phyloP scores from a whole-genome alignment of 37 sponge, comb jelly and placozoan species.

The Beroe ovata region DNA sequence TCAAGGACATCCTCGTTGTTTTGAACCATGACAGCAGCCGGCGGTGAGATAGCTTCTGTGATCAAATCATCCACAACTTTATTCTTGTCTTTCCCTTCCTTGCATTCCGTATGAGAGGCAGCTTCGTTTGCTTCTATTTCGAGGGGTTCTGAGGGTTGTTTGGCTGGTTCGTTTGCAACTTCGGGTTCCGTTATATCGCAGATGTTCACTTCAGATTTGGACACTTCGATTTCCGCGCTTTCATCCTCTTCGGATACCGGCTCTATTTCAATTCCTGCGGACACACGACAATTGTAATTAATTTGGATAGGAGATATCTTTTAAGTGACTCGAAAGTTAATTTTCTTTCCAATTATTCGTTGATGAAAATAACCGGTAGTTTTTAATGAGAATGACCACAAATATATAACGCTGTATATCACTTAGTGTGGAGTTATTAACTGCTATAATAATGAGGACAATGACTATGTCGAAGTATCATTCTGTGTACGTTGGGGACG shows the following conservation, averaged over 20 bases:
- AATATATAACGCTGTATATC: too few species aligned
- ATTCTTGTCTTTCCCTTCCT: not conserved
- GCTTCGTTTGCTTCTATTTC: not conserved
- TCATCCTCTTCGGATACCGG: constrained; percentile 42
- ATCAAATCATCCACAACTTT: constrained; percentile 14
- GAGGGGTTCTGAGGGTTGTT: not conserved
- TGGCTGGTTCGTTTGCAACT: not conserved
- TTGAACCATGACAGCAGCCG: not conserved
- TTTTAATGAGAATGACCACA: too few species aligned
- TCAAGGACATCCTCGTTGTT: not conserved
- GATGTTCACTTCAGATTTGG: not conserved
- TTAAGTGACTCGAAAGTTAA: too few species aligned
- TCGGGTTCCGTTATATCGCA: too few species aligned
- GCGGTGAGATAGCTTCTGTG: constrained; percentile 28
- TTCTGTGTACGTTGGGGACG: too few species aligned
- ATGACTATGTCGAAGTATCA: too few species aligned
- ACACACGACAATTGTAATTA: too few species aligned
- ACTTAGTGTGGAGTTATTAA: too few species aligned
- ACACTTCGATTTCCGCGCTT: not conserved
- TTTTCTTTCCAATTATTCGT: too few species aligned
- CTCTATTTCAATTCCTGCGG: constrained; percentile 17
- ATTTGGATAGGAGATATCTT: too few species aligned
- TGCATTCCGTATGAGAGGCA: not conserved
- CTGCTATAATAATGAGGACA: too few species aligned
- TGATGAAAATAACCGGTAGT: too few species aligned